phyloP scores from a whole-genome alignment of 1,140 invertebrate genomes.

The Meloidogyne hapla region DNA sequence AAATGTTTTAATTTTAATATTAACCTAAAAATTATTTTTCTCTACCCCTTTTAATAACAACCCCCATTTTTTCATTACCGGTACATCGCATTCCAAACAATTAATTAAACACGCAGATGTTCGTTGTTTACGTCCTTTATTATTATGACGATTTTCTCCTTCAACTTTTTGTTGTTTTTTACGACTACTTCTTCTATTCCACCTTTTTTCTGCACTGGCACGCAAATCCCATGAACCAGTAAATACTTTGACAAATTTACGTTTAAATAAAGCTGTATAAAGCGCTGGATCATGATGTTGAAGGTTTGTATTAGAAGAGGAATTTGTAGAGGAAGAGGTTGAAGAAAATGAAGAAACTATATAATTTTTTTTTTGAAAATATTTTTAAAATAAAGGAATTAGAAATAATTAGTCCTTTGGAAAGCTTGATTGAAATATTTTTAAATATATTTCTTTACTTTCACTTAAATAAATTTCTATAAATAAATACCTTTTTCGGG shows the following conservation, averaged over 20 bases:
- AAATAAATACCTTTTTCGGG: not conserved
- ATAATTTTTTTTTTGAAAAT: not conserved
- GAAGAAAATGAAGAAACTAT: constrained; percentile 2
- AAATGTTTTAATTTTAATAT: too few species aligned
- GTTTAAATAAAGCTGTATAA: constrained; percentile 36
- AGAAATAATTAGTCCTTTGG: not conserved
- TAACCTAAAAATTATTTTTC: too few species aligned
- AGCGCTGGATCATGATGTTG: constrained; percentile 33
- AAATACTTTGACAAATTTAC: constrained; percentile 38
- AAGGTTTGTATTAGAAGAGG: constrained; percentile 7
- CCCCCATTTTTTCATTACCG: not conserved
- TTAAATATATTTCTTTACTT: too few species aligned
- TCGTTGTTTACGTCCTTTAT: not conserved
- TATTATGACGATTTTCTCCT: not conserved
- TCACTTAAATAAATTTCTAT: not conserved
- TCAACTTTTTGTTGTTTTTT: constrained; percentile 10
- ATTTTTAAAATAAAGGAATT: not conserved
- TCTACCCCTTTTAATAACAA: not conserved
- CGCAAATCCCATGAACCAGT: constrained; percentile 26
- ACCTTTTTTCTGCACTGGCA: constrained; percentile 6
- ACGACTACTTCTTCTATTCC: not conserved
- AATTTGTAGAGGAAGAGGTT: not conserved
- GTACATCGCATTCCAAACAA: constrained; percentile 29
- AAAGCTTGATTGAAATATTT: too few species aligned
- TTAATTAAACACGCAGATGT: constrained; percentile 29